A percentile compares a stretch with the other conserved stretches of the same genome.
Evolutionary conservation across 2,113 vertebrate genomes (phyloP).

Genomic region (Salminus brasiliensis): DNA sequence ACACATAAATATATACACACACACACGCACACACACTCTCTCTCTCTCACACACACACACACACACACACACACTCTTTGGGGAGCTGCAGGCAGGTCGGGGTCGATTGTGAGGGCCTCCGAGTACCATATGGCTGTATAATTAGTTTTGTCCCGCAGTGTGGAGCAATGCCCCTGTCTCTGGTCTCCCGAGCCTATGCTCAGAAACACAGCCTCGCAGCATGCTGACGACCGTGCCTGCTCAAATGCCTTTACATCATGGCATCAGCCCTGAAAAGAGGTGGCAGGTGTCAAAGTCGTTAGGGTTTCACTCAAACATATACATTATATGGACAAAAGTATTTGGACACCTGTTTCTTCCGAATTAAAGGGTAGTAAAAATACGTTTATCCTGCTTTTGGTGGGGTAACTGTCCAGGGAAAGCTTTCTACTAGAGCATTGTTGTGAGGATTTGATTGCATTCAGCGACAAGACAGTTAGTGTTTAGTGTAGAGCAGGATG

Average conservation of each 20-base stretch:
- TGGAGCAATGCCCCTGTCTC: constrained; percentile 78
- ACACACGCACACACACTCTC: constrained; percentile 76
- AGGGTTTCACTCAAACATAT: not conserved
- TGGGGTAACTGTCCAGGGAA: no score
- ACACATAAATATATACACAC: constrained; percentile 56
- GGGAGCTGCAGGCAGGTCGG: constrained; percentile 66
- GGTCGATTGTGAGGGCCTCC: constrained; percentile 80
- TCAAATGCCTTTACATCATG: constrained; percentile 92
- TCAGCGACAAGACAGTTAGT: no score
- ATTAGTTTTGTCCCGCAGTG: constrained; percentile 92
- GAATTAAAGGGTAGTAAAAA: no score
- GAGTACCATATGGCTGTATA: constrained; percentile 96
- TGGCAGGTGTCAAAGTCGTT: not conserved
- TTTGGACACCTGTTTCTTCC: no score
- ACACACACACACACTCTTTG: constrained; percentile 75
- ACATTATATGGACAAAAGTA: not conserved
- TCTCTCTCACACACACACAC: constrained; percentile 55
- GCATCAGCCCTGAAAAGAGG: constrained; percentile 20
- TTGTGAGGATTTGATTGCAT: no score
- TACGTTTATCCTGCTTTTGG: no score
- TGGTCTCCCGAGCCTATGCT: constrained; percentile 22
- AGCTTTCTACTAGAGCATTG: no score
- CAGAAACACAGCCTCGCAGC: constrained; percentile 44
- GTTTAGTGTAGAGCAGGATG: no score
- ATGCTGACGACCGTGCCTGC: constrained; percentile 4